phyloP scores from a whole-genome alignment of 2,113 vertebrate species.

The Silurus asotus region DNA sequence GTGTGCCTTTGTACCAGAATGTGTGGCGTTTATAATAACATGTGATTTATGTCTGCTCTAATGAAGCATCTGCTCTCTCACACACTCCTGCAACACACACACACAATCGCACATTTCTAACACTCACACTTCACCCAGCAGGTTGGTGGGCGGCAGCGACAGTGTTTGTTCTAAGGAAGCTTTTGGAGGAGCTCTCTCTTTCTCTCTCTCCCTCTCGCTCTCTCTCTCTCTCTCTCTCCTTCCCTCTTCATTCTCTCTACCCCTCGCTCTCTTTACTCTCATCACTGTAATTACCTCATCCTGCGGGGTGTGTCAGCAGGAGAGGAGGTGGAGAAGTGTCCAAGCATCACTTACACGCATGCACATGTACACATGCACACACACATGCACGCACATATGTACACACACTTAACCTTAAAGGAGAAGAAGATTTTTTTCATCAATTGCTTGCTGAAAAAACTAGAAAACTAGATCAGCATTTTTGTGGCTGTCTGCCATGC shows the following conservation, averaged over 20 bases:
- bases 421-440: neutral
- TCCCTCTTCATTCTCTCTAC: neutral
- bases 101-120: slow-evolving; percentile 36
- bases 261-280: slow-evolving; percentile 26
- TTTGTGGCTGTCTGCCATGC: neutral
- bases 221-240: neutral
- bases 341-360: slow-evolving; percentile 41
- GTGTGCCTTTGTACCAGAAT: slow-evolving; percentile 33
- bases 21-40: slow-evolving; percentile 53
- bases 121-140: slow-evolving; percentile 52
- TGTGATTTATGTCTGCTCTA: slow-evolving; percentile 56
- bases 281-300: slow-evolving; percentile 57
- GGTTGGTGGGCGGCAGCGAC: slow-evolving; percentile 62
- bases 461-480: neutral
- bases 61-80: slow-evolving; percentile 55
- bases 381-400: slow-evolving; percentile 7
- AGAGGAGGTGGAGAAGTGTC: slow-evolving; percentile 40
- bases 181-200: slow-evolving; percentile 32
- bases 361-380: slow-evolving; percentile 5
- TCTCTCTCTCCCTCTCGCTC: neutral
- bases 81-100: slow-evolving; percentile 37
- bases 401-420: neutral
- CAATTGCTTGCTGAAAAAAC: neutral
- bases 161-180: slow-evolving; percentile 41
- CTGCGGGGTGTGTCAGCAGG: slow-evolving; percentile 44